Evolutionary conservation across 23 tunicate species (phyloP).

Genomic region (Pegea sp.): DNA sequence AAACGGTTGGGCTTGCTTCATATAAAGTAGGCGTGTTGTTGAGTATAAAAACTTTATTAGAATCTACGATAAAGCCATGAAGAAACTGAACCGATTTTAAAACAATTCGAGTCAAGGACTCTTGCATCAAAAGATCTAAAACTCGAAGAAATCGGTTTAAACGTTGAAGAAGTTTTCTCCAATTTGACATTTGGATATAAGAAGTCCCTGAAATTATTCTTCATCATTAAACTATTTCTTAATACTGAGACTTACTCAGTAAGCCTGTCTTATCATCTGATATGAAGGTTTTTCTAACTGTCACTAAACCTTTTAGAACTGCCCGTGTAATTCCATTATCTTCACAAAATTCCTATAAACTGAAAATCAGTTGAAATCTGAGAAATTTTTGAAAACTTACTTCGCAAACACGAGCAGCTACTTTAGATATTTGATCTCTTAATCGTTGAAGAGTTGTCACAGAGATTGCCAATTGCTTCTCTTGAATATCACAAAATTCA

Average conservation of each 20-base stretch:
- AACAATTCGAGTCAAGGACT: constrained; percentile 34
- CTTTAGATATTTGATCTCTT: constrained; percentile 12
- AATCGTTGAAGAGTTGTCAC: constrained; percentile 10
- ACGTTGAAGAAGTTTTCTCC: constrained; percentile 44
- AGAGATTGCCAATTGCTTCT: constrained; percentile 5
- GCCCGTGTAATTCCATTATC: constrained; percentile 34
- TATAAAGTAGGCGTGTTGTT: too few relatives aligned
- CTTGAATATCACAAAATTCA: constrained; percentile 41
- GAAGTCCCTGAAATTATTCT: constrained; percentile 19
- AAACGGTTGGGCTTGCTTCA: too few relatives aligned
- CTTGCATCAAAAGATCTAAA: constrained; percentile 35
- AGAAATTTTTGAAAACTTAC: constrained; percentile 7
- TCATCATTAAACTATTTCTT: not conserved
- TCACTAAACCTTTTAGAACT: constrained; percentile 40
- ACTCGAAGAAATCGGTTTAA: constrained; percentile 20
- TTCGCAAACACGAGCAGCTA: constrained; percentile 17
- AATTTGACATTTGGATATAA: constrained; percentile 42
- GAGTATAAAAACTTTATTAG: constrained; percentile 29
- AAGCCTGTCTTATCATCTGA: not conserved
- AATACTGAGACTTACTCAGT: not conserved
- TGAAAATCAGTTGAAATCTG: not conserved
- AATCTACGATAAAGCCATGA: constrained; percentile 25
- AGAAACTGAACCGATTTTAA: constrained; percentile 23
- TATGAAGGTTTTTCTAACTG: not conserved
- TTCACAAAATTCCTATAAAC: constrained; percentile 20